Evolutionary conservation across 2,888 invertebrate species (phyloP).

Genomic region (Apotomis betuletana): DNA sequence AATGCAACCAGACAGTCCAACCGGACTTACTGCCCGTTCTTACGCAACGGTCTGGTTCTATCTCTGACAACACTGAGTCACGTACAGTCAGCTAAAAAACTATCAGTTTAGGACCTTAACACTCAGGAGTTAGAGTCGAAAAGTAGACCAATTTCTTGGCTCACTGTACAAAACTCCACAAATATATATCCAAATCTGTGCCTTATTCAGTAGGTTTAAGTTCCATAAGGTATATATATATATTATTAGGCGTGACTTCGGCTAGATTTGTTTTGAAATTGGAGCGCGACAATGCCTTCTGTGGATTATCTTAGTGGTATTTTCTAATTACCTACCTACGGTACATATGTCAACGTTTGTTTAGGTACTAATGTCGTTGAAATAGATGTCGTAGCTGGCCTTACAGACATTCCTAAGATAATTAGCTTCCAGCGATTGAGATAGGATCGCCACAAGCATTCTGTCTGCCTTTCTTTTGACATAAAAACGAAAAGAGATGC

Average conservation of each 20-base stretch:
- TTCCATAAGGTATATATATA: not conserved
- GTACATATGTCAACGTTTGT: conserved; percentile 39
- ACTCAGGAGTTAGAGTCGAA: too few relatives aligned
- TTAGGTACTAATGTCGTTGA: conserved; percentile 21
- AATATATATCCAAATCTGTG: conserved; percentile 12
- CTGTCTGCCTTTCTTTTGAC: too few relatives aligned
- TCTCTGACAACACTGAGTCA: conserved; percentile 76
- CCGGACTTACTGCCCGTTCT: conserved; percentile 37
- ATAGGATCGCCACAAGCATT: too few relatives aligned
- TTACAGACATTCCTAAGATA: not conserved
- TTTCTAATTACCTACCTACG: conserved; percentile 64
- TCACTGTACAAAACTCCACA: not conserved
- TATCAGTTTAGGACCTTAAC: too few relatives aligned
- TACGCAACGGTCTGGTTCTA: conserved; percentile 71
- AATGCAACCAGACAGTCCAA: conserved; percentile 25
- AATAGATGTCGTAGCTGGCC: not conserved
- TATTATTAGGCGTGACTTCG: conserved; percentile 46
- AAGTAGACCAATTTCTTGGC: too few relatives aligned
- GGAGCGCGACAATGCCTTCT: conserved; percentile 77
- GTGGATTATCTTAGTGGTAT: conserved; percentile 75
- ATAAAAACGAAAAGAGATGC: too few relatives aligned
- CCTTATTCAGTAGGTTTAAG: conserved; percentile 5
- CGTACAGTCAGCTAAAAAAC: conserved; percentile 54
- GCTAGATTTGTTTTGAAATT: conserved; percentile 81
- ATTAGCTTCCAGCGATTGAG: too few relatives aligned